Evolutionary conservation across 2,888 invertebrate genomes (phyloP).

Genomic region (Melieria crassipennis): DNA sequence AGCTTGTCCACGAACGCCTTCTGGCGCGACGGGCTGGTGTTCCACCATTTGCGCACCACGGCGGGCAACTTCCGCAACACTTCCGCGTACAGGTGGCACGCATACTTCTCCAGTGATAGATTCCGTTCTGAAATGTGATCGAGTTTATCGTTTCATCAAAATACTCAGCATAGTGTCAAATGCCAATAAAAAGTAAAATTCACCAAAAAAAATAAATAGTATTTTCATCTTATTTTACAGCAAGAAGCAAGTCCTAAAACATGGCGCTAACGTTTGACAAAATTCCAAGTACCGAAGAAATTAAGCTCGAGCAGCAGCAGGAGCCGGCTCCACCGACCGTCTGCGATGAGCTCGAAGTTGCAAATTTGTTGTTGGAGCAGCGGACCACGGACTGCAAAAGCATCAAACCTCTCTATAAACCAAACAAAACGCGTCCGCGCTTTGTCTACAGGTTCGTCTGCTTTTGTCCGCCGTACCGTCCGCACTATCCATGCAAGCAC

Average conservation of each 20-base stretch:
- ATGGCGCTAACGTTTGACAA: conserved; percentile 45
- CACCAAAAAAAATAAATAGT: conserved; percentile 14
- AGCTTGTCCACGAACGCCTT: conserved; percentile 75
- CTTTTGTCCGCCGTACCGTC: conserved; percentile 53
- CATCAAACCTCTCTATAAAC: conserved; percentile 43
- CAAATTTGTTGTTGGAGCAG: conserved; percentile 50
- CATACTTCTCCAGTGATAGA: conserved; percentile 62
- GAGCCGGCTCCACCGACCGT: conserved; percentile 51
- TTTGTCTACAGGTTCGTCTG: conserved; percentile 50
- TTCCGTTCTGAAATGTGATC: conserved; percentile 47
- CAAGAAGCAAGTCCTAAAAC: conserved; percentile 6
- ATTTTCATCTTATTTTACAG: neutral
- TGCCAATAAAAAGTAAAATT: conserved; percentile 18
- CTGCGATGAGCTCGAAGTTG: conserved; percentile 55
- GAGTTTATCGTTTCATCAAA: conserved; percentile 14
- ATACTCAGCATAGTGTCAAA: neutral
- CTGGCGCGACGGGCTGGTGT: conserved; percentile 72
- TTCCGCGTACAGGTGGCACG: conserved; percentile 75
- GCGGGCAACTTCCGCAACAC: conserved; percentile 76
- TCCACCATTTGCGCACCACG: conserved; percentile 82
- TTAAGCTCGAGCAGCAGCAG: conserved; percentile 5
- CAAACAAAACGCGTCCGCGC: too few species aligned
- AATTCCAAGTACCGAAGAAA: conserved; percentile 45
- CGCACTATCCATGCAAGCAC: conserved; percentile 56
- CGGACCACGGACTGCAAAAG: conserved; percentile 52